A percentile compares a stretch with the other conserved stretches of the same genome.
phyloP scores from a whole-genome alignment of 2,113 vertebrate genomes.

The Bungarus multicinctus region DNA sequence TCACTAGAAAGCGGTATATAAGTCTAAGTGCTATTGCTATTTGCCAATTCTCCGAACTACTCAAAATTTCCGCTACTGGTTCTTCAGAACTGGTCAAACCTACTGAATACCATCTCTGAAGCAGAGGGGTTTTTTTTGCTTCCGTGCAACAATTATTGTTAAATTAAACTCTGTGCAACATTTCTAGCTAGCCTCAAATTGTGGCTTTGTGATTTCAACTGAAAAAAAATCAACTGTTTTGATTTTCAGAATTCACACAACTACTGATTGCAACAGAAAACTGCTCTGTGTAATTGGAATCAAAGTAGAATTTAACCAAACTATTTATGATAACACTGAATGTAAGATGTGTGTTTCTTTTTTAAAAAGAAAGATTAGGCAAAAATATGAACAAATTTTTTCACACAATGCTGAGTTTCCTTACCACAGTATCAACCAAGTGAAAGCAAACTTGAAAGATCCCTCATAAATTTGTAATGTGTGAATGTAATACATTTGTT shows the following conservation, averaged over 20 bases:
- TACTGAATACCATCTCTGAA: no score
- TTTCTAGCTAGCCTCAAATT: neutral
- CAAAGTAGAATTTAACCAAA: neutral
- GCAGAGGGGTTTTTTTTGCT: neutral
- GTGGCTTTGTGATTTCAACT: neutral
- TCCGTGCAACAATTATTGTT: neutral
- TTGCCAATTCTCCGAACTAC: no score
- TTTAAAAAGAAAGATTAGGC: neutral
- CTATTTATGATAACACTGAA: neutral
- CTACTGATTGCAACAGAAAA: neutral
- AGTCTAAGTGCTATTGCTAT: no score
- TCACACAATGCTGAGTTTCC: neutral
- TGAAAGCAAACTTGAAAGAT: neutral
- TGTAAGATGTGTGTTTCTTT: neutral
- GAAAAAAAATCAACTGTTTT: neutral
- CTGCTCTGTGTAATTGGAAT: neutral
- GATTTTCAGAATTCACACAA: neutral
- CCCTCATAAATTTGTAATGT: neutral
- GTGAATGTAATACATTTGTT: neutral
- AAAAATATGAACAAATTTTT: neutral
- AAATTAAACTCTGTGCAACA: neutral
- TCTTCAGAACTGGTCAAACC: no score
- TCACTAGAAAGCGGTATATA: no score
- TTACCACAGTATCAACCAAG: neutral
- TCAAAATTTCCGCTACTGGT: no score